Evolutionary conservation across 2,888 invertebrate genomes (phyloP).

Genomic region (Dasypolia templi): DNA sequence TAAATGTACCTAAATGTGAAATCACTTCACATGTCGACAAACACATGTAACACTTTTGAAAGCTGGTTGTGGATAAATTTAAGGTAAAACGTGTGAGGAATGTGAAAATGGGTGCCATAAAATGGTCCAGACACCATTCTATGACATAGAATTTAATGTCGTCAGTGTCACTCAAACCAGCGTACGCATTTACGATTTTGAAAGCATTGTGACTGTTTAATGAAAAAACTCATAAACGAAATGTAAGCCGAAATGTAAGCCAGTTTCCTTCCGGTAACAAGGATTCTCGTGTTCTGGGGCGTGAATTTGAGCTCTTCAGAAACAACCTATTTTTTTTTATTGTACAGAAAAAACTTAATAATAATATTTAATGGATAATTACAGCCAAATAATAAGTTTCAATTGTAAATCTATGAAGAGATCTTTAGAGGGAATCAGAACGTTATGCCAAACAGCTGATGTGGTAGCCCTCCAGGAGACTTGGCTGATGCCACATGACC

Average conservation of each 20-base stretch:
- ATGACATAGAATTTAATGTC: constrained; percentile 3
- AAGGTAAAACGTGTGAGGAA: neutral
- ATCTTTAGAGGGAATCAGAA: too few species aligned
- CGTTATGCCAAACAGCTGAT: too few species aligned
- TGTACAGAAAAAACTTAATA: too few species aligned
- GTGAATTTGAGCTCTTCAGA: neutral
- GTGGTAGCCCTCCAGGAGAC: too few species aligned
- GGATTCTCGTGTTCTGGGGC: neutral
- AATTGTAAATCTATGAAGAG: too few species aligned
- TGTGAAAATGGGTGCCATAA: neutral
- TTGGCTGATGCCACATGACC: too few species aligned
- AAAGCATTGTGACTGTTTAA: neutral
- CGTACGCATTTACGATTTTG: neutral
- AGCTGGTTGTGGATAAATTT: too few species aligned
- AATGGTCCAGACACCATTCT: neutral
- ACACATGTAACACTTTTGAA: neutral
- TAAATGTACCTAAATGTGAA: neutral
- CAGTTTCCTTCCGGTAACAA: too few species aligned
- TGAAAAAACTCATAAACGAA: neutral
- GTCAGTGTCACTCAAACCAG: neutral
- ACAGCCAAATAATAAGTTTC: too few species aligned
- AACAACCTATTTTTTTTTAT: too few species aligned
- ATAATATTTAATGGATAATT: too few species aligned
- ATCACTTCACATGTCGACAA: neutral
- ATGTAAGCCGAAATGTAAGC: too few species aligned